A percentile compares a stretch with the other conserved stretches of the same genome.
phyloP scores from a whole-genome alignment of 2,797 vertebrate species.

The Ataeniobius toweri region DNA sequence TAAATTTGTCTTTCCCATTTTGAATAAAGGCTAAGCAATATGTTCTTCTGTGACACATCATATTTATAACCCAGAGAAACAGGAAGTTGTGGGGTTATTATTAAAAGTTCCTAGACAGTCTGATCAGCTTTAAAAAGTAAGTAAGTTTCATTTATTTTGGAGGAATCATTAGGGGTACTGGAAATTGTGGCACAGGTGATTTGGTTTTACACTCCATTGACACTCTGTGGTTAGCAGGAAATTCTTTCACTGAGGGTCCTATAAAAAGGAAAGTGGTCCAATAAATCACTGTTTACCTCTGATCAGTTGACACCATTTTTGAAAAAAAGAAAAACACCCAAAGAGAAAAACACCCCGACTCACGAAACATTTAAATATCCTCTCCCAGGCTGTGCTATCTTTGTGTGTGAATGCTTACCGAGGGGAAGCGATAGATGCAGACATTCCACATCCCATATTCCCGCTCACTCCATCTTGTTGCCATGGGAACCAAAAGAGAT shows the following conservation, averaged over 20 bases:
- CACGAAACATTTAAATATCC: slow-evolving; percentile 33
- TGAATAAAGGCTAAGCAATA: not conserved
- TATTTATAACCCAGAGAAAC: not conserved
- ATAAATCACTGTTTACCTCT: slow-evolving; percentile 11
- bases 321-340: slow-evolving; percentile 19
- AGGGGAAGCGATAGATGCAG: slow-evolving; percentile 79
- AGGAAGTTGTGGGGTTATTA: not conserved
- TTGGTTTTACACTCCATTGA: not conserved
- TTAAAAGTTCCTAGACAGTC: not conserved
- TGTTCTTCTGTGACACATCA: not conserved
- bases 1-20: not conserved
- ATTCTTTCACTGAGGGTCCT: not conserved
- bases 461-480: slow-evolving; percentile 80
- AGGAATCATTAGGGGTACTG: not conserved
- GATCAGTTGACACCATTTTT: slow-evolving; percentile 4
- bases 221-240: not conserved
- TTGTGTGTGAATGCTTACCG: slow-evolving; percentile 70
- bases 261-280: not conserved
- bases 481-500: slow-evolving; percentile 82
- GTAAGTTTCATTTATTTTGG: not conserved
- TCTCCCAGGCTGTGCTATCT: slow-evolving; percentile 51
- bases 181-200: not conserved
- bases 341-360: slow-evolving; percentile 49
- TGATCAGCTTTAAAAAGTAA: not conserved
- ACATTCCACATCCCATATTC: slow-evolving; percentile 78